Evolutionary conservation across 1,140 invertebrate genomes (phyloP).

Genomic region (Drosophila pseudoobscura): DNA sequence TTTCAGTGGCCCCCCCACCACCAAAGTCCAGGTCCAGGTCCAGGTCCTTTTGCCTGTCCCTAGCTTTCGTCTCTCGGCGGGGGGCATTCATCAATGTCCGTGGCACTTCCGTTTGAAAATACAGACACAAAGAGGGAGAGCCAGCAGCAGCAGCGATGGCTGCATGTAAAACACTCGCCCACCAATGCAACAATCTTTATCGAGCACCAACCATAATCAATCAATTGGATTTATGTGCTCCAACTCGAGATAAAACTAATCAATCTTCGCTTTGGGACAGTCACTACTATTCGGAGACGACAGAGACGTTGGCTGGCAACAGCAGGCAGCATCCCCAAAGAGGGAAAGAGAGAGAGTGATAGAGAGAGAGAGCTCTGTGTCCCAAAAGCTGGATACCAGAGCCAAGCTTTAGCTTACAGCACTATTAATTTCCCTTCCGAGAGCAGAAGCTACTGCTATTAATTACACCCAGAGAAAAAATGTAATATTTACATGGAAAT

Average conservation of each 20-base stretch:
- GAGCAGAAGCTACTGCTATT: constrained; percentile 47
- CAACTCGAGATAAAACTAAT: constrained; percentile 83
- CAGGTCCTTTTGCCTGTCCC: constrained; percentile 11
- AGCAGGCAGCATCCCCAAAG: constrained; percentile 2
- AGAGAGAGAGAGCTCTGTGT: neutral
- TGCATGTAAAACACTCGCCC: constrained; percentile 69
- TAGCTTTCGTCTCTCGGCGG: constrained; percentile 32
- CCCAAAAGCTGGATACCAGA: constrained; percentile 1
- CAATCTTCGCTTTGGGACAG: constrained; percentile 74
- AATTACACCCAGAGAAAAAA: constrained; percentile 32
- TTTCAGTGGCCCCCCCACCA: constrained; percentile 5
- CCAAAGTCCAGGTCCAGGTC: neutral
- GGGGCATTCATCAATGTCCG: constrained; percentile 76
- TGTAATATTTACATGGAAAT: too few species aligned
- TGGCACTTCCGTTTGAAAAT: constrained; percentile 59
- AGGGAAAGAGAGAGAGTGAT: neutral
- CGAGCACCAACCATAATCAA: constrained; percentile 81
- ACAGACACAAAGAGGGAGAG: constrained; percentile 12
- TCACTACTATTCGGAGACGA: constrained; percentile 40
- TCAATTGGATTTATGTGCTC: constrained; percentile 83
- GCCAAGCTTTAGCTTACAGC: constrained; percentile 20
- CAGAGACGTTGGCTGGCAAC: constrained; percentile 20
- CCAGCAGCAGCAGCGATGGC: constrained; percentile 9
- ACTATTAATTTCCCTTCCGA: constrained; percentile 49
- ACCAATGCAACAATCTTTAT: constrained; percentile 78